Base-by-base conservation (phyloP, 2,888 invertebrate genomes). In the Scaptomyza polygonia region DNA sequence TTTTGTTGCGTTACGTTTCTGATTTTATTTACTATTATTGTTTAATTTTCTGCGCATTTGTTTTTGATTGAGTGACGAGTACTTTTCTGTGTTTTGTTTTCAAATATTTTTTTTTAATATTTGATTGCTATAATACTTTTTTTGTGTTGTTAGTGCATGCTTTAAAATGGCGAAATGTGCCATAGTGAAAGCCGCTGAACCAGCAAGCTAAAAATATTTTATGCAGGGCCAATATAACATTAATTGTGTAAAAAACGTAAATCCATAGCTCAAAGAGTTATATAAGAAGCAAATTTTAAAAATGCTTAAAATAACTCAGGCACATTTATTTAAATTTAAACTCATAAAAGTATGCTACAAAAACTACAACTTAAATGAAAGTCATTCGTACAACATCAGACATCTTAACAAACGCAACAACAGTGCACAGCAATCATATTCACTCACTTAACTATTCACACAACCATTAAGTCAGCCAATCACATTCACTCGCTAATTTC, bases 131-230 rank as follows among this genome's bases (percentile, higher is more conserved):
- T 39, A 42, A 39, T 8, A 39, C 16, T 16, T 16, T 39, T 14
- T n/a, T 43, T 48, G 12, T 47, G 34, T 61, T 62, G 48, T 58
- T 25, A 57, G 65, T 76, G 78, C 80, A 78, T 81, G 78, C 51
- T 56, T 65, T 47, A 36, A 49, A 68, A 61, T 52, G 53, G 55
- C 18, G 12, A 18, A 16, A 18, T 36, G 32, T 39, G 36, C 59
- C 12, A 25, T 11, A 3, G 3, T 43, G 30, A 32, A 6, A 52
- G 40, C 7, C 12, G 42, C 29, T 36, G 29, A 51, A 18, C 18
- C 44, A 47, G n/a, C 11, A 34, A 34, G 32, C 6, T 21, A 6
- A 3, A 48, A 32, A 25, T 34, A 7, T 12, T 16, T 30, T 9
- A 14, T 12, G 2, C 2, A n/a, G 12, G 11, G 6, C 16, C 16